Evolutionary conservation across 2,888 invertebrate genomes (phyloP), one percentile per base, ranked within the genome.

Genomic region (Tipula unca): DNA sequence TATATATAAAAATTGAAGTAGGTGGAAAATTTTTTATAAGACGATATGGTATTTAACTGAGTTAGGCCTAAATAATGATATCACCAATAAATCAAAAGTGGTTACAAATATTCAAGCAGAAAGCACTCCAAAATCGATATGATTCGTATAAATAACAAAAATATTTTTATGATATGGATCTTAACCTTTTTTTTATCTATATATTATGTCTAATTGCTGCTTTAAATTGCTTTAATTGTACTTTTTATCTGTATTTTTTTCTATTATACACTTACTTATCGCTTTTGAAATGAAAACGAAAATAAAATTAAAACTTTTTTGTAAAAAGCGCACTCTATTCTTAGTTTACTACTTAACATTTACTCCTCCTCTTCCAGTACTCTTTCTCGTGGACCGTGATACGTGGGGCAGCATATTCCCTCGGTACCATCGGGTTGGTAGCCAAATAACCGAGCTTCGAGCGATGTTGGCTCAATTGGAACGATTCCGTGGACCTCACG

Each of bases 401-500:
- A 91, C 83, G 94, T 94, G 1, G 95, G 94, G 92, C 95, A 97
- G 90, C 97, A 97, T 87, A 96, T 92, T 0, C 95, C 94, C 90
- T 97, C 97, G 32, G 94, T 93, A 13, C 97, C 97, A 88, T 97
- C 97, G 86, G 94, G 94, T 87, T 94, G 93, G 88, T 96, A 96
- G 89, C 97, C 97, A 91, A 97, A 97, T 17, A 97, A 91, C 84
- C 95, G 89, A 5, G 94, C 94, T 90, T 97, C 97, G 8, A 95
- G 92, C 1, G 94, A 91, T 0, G 96, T 95, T 0, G 96, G 95
- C 89, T 95, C 94, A 88, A 95, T 95, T 0, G 96, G 96, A 88
- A 96, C 95, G 87, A 98, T 96, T 86, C 96, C 96, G 89, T 97
- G 96, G 90, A 96, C 97, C 89, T 97, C 97, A 87, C 95, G 95